phyloP scores from a whole-genome alignment of 2,113 vertebrate species.

The Mixornis gularis region DNA sequence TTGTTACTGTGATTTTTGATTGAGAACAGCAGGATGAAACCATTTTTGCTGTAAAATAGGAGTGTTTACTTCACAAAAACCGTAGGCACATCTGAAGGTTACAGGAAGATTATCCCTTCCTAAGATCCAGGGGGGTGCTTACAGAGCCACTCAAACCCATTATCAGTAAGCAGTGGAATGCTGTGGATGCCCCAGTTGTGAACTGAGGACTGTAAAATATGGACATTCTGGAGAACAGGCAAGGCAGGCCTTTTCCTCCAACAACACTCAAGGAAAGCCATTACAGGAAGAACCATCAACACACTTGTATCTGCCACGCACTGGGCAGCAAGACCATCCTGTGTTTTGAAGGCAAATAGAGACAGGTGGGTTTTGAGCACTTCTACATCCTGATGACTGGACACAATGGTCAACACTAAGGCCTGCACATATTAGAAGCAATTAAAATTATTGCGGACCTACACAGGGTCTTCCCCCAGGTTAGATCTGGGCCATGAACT shows the following conservation, averaged over 20 bases:
- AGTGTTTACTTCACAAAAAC: not conserved
- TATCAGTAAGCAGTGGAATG: not conserved
- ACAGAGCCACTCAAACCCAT: not conserved
- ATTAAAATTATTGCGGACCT: not conserved
- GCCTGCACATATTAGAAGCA: not conserved
- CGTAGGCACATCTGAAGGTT: not conserved
- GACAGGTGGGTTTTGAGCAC: not conserved
- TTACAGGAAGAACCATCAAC: not conserved
- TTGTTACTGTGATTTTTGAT: not conserved
- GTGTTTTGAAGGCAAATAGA: not conserved
- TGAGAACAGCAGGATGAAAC: not conserved
- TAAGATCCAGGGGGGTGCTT: not conserved
- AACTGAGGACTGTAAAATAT: not conserved
- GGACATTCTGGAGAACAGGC: not conserved
- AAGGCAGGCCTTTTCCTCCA: not conserved
- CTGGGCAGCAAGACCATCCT: not conserved
- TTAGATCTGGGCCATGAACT: not conserved
- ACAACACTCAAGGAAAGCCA: fast-evolving
- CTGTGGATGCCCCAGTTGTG: not conserved
- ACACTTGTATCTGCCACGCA: fast-evolving
- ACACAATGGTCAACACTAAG: not conserved
- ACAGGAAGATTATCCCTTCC: not conserved
- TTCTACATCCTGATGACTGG: fast-evolving
- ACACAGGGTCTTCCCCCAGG: not conserved
- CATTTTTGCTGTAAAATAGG: not conserved